Percentiles rank a stretch among this genome's conserved stretches.
Evolutionary conservation across 2,888 invertebrate species (phyloP).

Genomic region (Lepidocyrtinus sp.): DNA sequence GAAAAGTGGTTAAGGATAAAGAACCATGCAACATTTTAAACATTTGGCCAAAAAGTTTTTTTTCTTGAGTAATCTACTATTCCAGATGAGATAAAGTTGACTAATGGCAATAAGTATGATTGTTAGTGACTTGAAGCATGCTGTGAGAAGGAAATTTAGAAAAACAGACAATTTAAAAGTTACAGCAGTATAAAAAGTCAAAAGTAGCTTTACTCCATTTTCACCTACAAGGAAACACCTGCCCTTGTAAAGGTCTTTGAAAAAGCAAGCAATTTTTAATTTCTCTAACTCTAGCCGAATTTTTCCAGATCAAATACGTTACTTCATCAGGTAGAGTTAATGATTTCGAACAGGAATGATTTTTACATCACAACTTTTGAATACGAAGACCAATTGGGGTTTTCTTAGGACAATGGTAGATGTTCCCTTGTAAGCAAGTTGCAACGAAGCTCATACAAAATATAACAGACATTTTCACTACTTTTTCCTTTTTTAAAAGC

Average conservation of each 20-base stretch:
- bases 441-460: neutral
- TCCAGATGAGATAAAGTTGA: constrained; percentile 38
- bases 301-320: no score
- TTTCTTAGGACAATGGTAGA: no score
- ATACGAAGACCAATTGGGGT: no score
- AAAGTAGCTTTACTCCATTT: neutral
- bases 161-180: constrained; percentile 2
- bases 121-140: constrained; percentile 24
- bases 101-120: constrained; percentile 32
- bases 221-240: no score
- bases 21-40: constrained; percentile 14
- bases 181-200: constrained; percentile 1
- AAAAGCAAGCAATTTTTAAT: no score
- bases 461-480: neutral
- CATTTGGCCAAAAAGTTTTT: constrained; percentile 1
- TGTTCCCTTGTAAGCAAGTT: no score
- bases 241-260: no score
- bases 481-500: no score
- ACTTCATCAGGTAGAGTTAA: no score
- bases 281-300: no score
- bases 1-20: constrained; percentile 3
- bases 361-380: no score
- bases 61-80: constrained; percentile 22
- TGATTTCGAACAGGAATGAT: no score
- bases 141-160: constrained; percentile 4